Base-by-base conservation (phyloP, 2,888 invertebrate genomes). In the Schizaphis graminum region DNA sequence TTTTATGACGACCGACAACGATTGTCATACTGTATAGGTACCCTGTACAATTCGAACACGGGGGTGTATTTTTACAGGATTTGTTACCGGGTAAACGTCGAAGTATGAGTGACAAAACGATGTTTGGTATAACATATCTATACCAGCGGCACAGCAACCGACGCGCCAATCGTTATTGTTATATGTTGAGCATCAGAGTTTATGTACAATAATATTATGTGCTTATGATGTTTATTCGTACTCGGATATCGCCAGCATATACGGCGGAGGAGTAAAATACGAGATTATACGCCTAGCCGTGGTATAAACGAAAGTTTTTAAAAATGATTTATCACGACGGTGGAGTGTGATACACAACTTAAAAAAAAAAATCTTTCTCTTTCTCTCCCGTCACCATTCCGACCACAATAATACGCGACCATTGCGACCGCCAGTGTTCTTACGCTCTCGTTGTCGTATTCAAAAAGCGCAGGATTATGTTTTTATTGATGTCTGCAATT, bases 401-500 rank as follows among this genome's bases (percentile, higher is more conserved):
- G 26, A 16, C 28, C 13, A 44, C 35, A 77, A 77, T 35, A 21
- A 77, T 35, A 21, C 10, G 4, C 10, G 4, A 16, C 26, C 24
- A 0, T 44, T 47, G 28, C 44, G 44, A 26, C 26, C 26, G 26
- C n/a, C 57, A 26, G 57, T n/a, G 47, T 92, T 87, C 92, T 87
- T 57, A 87, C 47, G 47, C 87, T 61, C 49, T 49, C n/a, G 35
- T 28, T 21, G 35, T 24, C 35, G 91, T 35, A 49, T 91, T 92
- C 87, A 92, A 92, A 87, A 92, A 21, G 67, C 61, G 47, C 49
- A 13, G 87, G 87, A 86, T 92, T 92, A 87, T 61, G 87, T 92
- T 92, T 87, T 92, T 92, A 92, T 87, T 87, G 92, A 92, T 61
- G 92, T 87, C 67, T 35, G 35, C 61, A 92, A 92, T 92, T 92